Evolutionary conservation across 2,113 vertebrate species (phyloP).

Genomic region (Xiphophorus hellerii): DNA sequence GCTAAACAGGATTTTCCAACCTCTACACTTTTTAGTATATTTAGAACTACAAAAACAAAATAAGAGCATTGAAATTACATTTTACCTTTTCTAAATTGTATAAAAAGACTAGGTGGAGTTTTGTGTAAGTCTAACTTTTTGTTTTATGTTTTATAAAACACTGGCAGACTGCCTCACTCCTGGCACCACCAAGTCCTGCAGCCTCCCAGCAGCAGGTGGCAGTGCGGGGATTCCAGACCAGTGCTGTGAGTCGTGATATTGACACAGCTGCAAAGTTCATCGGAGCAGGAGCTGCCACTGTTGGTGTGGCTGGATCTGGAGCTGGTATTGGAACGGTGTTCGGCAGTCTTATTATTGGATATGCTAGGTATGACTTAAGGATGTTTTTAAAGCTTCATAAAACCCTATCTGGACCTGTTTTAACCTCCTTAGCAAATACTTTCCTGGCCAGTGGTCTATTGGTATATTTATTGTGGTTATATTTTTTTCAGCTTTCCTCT

Average conservation of each 20-base stretch:
- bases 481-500: background rate
- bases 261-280: conserved; percentile 99
- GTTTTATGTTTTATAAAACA: background rate
- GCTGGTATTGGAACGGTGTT: conserved; percentile 99
- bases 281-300: conserved; percentile 97
- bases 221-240: conserved; percentile 93
- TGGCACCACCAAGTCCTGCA: conserved; percentile 80
- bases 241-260: conserved; percentile 93
- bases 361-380: conserved; percentile 88
- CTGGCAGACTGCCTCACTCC: conserved; percentile 81
- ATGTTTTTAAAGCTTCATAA: background rate
- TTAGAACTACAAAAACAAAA: background rate
- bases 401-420: background rate
- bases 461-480: background rate
- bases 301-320: conserved; percentile 98
- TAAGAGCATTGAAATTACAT: background rate
- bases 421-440: background rate
- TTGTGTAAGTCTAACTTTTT: background rate
- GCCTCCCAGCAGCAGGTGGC: conserved; percentile 81
- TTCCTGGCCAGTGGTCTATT: background rate
- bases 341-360: conserved; percentile 98
- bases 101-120: background rate
- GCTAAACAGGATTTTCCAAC: background rate
- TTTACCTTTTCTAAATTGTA: background rate
- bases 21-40: too few species aligned